Evolutionary conservation across 2,888 invertebrate species (phyloP).

Genomic region (Melitaea athalia): DNA sequence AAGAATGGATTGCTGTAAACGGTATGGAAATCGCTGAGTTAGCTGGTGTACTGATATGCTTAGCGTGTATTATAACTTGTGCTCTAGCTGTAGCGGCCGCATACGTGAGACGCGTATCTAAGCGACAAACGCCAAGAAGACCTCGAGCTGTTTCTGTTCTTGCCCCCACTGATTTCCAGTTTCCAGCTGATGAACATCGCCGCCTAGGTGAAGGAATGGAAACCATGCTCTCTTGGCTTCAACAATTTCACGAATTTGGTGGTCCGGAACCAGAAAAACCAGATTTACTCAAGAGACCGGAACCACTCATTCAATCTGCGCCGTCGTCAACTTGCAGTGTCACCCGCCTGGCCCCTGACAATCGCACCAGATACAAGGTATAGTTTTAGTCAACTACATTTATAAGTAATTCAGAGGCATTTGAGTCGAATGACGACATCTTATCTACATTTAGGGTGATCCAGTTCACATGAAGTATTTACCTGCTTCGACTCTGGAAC

Average conservation of each 20-base stretch:
- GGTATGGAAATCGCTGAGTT: conserved; percentile 26
- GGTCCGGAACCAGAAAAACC: conserved; percentile 92
- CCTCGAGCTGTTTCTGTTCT: conserved; percentile 49
- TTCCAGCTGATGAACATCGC: conserved; percentile 58
- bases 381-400: conserved; percentile 36
- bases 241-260: conserved; percentile 91
- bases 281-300: conserved; percentile 88
- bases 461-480: conserved; percentile 93
- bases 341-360: conserved; percentile 81
- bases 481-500: conserved; percentile 84
- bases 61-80: conserved; percentile 36
- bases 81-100: conserved; percentile 37
- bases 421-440: not conserved
- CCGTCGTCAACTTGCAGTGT: conserved; percentile 79
- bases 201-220: conserved; percentile 88
- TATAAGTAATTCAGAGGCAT: not conserved
- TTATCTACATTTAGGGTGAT: conserved; percentile 86
- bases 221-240: conserved; percentile 92
- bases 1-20: conserved; percentile 30
- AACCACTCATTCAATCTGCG: conserved; percentile 71
- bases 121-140: conserved; percentile 39
- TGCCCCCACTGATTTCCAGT: conserved; percentile 55
- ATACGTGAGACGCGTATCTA: conserved; percentile 30
- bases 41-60: conserved; percentile 35
- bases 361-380: conserved; percentile 92